phyloP scores from a whole-genome alignment of 2,888 invertebrate species.

The Agrotis puta region DNA sequence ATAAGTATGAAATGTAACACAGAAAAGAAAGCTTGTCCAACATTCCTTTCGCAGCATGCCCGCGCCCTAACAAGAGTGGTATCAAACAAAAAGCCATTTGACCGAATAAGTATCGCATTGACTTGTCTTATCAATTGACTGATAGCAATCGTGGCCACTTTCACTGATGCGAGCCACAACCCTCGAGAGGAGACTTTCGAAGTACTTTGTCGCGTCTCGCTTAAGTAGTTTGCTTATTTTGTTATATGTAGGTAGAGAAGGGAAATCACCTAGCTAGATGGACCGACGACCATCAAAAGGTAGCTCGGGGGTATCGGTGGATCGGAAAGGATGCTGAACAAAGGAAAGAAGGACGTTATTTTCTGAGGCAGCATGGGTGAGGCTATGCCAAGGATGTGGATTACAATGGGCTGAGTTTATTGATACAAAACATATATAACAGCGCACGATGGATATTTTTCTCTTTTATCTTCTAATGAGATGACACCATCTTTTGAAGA shows the following conservation, averaged over 20 bases:
- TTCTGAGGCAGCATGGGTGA: not conserved
- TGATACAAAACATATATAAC: not conserved
- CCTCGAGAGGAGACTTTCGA: conserved; percentile 53
- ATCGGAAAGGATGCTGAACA: no score
- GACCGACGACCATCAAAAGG: not conserved
- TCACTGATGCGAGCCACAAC: conserved; percentile 56
- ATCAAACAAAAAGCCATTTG: conserved; percentile 61
- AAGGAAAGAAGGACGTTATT: no score
- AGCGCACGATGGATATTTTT: not conserved
- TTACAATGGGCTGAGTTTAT: not conserved
- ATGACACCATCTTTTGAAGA: not conserved
- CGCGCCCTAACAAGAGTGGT: conserved; percentile 44
- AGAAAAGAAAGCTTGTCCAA: conserved; percentile 57
- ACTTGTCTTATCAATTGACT: conserved; percentile 59
- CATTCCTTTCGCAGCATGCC: conserved; percentile 37
- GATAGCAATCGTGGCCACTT: conserved; percentile 61
- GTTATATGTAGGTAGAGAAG: not conserved
- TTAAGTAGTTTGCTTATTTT: conserved; percentile 5
- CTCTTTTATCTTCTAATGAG: not conserved
- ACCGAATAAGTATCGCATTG: conserved; percentile 60
- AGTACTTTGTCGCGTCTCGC: conserved; percentile 19
- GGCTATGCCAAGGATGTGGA: not conserved
- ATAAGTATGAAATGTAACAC: conserved; percentile 43
- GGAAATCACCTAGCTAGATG: not conserved
- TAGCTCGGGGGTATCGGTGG: no score